Evolutionary conservation across 2,797 vertebrate species (phyloP), one percentile per base, ranked within the genome.

Genomic region (Columba guinea): DNA sequence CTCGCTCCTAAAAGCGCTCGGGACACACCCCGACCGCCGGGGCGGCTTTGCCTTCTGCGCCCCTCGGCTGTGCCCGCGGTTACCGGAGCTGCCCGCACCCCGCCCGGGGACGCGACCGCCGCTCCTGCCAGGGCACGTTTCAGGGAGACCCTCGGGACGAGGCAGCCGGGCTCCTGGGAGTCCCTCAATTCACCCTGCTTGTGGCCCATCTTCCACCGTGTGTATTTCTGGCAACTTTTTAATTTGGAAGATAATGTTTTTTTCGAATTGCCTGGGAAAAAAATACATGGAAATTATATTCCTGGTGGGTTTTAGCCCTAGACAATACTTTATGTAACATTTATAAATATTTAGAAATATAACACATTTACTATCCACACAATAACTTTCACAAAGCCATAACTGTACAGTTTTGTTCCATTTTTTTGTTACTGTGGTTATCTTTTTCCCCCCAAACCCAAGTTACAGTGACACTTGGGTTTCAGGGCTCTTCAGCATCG

Each of bases 81-180:
- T 26, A 9, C n/a, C 34, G 37, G 13, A 11, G 62, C 69, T 21
- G 22, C 13, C 30, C 28, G 34, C 39, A 9, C 28, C 11, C 5
- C 11, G 8, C 9, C 27, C 5, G 12, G 0, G 27, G 11, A 2
- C 4, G 52, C 4, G 0, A 21, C 2, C 51, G 14, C 46, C 16
- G 17, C 49, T 10, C 26, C 51, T 2, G 39, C 39, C 4, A 11
- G 32, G 34, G 27, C 23, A 39, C 8, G 18, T 13, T 28, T 11
- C n/a, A 2, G 9, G 32, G 55, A 24, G 22, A 12, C 2, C 32
- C 55, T 30, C 18, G 30, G 75, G 18, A 53, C 5, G 4, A 3
- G 34, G 41, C 28, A 27, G 65, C 51, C 24, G 20, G 32, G 48
- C 27, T 22, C 2, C 65, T 1, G 9, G 9, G 26, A 27, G 51